These are phyloP conservation scores for Synergus umbraculus DNA, from an alignment of 2,888 invertebrate genomes.

Conservation along the genomic window DNA sequence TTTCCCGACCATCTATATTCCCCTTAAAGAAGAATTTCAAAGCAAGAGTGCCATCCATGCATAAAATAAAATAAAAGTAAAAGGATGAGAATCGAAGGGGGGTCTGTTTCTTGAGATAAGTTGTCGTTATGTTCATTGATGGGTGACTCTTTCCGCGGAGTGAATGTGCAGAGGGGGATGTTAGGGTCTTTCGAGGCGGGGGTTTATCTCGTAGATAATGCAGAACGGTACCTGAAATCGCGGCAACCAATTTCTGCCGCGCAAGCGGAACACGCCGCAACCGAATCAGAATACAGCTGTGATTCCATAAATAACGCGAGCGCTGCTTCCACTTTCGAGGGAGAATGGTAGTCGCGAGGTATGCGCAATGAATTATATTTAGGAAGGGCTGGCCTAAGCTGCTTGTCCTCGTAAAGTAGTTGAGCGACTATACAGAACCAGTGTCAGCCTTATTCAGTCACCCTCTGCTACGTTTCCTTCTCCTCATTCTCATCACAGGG, in stretches of 20 bases:
- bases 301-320: slow-evolving; percentile 71
- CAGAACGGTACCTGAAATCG: slow-evolving; percentile 28
- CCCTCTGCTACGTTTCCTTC: slow-evolving; percentile 21
- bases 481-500: not conserved
- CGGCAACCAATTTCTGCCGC: slow-evolving; percentile 38
- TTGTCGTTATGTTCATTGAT: slow-evolving; percentile 15
- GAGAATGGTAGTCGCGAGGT: slow-evolving; percentile 48
- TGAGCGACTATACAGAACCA: slow-evolving; percentile 33
- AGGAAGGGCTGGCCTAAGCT: slow-evolving; percentile 62
- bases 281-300: slow-evolving; percentile 64
- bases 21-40: slow-evolving; percentile 6
- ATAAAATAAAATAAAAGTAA: slow-evolving; percentile 31
- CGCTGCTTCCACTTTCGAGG: slow-evolving; percentile 47
- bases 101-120: not conserved
- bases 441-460: slow-evolving; percentile 45
- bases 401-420: slow-evolving; percentile 63
- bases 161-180: not conserved
- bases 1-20: slow-evolving; percentile 4
- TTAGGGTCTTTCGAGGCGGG: not conserved
- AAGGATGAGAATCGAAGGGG: not conserved
- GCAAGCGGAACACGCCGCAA: slow-evolving; percentile 48
- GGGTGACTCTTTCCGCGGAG: slow-evolving; percentile 5
- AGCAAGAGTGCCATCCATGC: slow-evolving; percentile 13
- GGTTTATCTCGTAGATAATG: slow-evolving; percentile 36
- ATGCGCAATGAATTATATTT: slow-evolving; percentile 61